Base-by-base conservation (phyloP, 2,113 vertebrate genomes). In the Vanacampus margaritifer region DNA sequence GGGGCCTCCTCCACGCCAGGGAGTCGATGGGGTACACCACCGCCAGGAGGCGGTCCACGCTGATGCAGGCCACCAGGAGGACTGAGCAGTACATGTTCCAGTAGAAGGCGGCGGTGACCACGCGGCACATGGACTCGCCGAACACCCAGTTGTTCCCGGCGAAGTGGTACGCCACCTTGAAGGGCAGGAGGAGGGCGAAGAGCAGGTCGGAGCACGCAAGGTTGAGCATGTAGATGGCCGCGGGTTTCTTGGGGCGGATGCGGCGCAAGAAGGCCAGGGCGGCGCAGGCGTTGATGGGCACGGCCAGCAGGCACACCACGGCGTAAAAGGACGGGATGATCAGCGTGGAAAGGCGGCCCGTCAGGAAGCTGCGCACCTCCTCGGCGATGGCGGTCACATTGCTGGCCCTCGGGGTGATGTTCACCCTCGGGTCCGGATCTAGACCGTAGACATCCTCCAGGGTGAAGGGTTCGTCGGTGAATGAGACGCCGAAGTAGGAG, bases 1-100 rank as follows among this genome's bases (percentile, higher is more conserved):
- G 48, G 0, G 92, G 72, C 0, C 90, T 93, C 2, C 96, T 93
- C 96, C 96, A 98, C 0, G 88, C 76, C 19, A 98, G 90, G 1
- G 96, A 94, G 51, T 91, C 69, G 7, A 98, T 96, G 3, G 97
- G 97, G 64, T 96, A 96, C 51, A 96, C 95, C 24, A 99, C 94
- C 0, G 95, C 96, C 8, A 98, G 82, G 26, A 95, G 94, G 4
- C 95, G 94, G 83, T 98, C 96, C 0, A 95, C 80, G 43, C 95
- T 95, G n/a, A 99, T 98, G 84, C 91, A 93, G 0, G 92, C 93
- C 69, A 97, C 95, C 61, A 99, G 88, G 79, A 98, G 91, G 69
- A 99, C 63, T 0, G 96, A 98, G 72, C 95, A 95, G 28, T 98
- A 97, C 95, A 99, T 99, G 88, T 99, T 98, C 78, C 94, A 93